These are phyloP conservation scores for Epiblema foenella DNA, from an alignment of 2,888 invertebrate genomes.

Conservation along the genomic window DNA sequence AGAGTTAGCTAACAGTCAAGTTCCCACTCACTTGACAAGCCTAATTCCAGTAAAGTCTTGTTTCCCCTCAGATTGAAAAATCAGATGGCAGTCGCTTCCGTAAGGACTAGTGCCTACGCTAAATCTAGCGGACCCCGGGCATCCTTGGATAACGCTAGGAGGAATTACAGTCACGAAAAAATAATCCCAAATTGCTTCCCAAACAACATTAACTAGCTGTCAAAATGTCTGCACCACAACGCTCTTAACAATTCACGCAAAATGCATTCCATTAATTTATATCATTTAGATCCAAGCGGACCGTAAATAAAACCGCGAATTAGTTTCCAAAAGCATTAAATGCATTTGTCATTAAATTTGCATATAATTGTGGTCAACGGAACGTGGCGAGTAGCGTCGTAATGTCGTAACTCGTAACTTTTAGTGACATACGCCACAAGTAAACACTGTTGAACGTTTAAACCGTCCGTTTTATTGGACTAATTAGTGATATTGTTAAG, in stretches of 20 bases:
- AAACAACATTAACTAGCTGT: neutral
- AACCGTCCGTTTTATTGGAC: slow-evolving; percentile 8
- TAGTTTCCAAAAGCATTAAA: slow-evolving; percentile 30
- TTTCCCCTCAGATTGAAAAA: no score
- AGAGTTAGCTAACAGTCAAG: no score
- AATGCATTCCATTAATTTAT: neutral
- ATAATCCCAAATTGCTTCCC: neutral
- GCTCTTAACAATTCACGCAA: slow-evolving; percentile 1
- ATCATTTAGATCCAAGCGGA: neutral
- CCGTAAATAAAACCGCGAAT: slow-evolving; percentile 29
- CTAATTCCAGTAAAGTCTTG: no score
- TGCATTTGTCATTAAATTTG: slow-evolving; percentile 36
- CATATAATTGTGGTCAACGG: slow-evolving; percentile 25
- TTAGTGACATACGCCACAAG: neutral
- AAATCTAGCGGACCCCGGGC: no score
- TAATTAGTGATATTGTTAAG: slow-evolving; percentile 10
- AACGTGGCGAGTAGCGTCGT: no score
- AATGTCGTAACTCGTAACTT: neutral
- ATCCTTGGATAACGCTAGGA: no score
- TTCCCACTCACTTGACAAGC: no score
- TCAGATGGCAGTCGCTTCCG: no score
- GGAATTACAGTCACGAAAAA: no score
- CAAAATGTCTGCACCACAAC: slow-evolving; percentile 1
- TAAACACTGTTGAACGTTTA: neutral
- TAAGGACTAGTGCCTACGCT: no score